Conservation (phyloP, 1,140 invertebrate genomes). For the Schlechtendalia chinensis region DNA sequence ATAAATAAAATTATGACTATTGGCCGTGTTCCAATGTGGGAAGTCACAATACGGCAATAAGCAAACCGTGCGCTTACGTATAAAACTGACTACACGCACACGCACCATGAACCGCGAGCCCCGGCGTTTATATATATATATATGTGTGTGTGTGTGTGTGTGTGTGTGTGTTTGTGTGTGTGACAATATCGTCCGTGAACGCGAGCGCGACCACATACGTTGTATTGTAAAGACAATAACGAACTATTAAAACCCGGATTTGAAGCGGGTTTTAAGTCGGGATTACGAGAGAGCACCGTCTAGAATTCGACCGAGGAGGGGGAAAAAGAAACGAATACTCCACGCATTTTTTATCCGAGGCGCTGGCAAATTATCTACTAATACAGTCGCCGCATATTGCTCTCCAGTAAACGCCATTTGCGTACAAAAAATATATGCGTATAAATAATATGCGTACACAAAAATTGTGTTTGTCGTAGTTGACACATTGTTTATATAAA, state of each 20-base stretch:
- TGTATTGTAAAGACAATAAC: too few species aligned
- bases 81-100: neutral
- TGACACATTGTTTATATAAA: neutral
- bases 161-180: too few species aligned
- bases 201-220: too few species aligned
- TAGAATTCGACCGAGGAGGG: neutral
- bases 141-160: too few species aligned
- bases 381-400: neutral
- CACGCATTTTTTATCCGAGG: neutral
- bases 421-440: too few species aligned
- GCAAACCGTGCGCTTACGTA: neutral
- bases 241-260: neutral
- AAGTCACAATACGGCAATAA: conserved; percentile 9
- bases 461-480: neutral
- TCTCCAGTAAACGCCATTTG: neutral
- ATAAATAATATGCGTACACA: too few species aligned
- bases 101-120: neutral
- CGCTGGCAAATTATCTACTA: neutral
- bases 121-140: too few species aligned
- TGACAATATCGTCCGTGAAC: too few species aligned
- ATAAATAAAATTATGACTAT: neutral
- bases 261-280: neutral
- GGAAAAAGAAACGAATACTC: neutral
- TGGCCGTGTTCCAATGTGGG: neutral
- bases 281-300: neutral